A percentile compares a stretch with the other conserved stretches of the same genome.
Conservation (phyloP, 2,113 vertebrate genomes). For the Heliornis fulica region DNA sequence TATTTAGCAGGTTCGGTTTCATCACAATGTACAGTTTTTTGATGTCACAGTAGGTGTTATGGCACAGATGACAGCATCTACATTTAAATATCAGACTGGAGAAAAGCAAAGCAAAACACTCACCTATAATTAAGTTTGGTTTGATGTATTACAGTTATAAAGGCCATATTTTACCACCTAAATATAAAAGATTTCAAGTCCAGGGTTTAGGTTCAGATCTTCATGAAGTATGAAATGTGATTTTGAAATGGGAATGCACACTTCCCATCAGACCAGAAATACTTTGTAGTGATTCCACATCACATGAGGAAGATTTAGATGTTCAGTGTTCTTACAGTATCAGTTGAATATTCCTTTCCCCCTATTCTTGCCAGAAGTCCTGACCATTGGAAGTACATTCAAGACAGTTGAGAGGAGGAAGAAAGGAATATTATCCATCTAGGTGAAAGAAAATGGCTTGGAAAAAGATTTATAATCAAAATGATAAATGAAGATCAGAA, state of each 20-base stretch:
- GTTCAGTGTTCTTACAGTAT: neutral
- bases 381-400: neutral
- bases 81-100: neutral
- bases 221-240: neutral
- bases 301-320: neutral
- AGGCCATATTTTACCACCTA: neutral
- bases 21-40: neutral
- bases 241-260: neutral
- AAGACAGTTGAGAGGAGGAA: neutral
- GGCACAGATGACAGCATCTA: neutral
- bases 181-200: neutral
- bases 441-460: neutral
- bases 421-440: neutral
- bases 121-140: neutral
- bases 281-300: neutral
- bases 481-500: neutral
- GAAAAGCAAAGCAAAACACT: neutral
- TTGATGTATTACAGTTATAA: neutral
- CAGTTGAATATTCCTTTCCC: neutral
- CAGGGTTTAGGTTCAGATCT: neutral
- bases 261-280: neutral
- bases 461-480: neutral
- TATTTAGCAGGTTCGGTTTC: slow-evolving; percentile 60
- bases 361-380: neutral
- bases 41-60: neutral